phyloP scores from a whole-genome alignment of 2,888 invertebrate genomes.

The Tachina fera region DNA sequence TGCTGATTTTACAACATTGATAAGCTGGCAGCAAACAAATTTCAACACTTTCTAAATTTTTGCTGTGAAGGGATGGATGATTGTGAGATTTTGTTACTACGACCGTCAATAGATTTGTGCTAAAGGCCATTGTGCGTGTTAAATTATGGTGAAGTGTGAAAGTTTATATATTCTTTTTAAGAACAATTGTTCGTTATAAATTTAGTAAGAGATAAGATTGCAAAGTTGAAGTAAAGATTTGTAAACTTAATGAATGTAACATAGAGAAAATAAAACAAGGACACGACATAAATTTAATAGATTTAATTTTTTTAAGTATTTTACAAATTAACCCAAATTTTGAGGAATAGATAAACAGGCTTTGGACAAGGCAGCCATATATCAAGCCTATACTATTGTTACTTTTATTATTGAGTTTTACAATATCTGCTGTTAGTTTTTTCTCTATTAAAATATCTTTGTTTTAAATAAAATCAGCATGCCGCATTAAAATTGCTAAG shows the following conservation, averaged over 20 bases:
- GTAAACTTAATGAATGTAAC: conserved; percentile 43
- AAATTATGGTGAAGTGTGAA: conserved; percentile 66
- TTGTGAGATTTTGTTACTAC: conserved; percentile 1
- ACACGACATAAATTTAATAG: conserved; percentile 45
- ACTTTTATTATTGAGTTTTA: not conserved
- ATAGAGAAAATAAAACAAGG: conserved; percentile 2
- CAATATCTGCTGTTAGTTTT: not conserved
- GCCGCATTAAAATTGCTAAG: too few species aligned
- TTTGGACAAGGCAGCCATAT: not conserved
- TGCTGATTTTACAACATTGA: conserved; percentile 68
- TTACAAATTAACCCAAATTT: conserved; percentile 66
- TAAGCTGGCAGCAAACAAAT: conserved; percentile 63
- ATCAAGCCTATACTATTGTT: not conserved
- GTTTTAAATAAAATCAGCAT: too few species aligned
- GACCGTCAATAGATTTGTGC: conserved; percentile 25
- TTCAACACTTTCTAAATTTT: conserved; percentile 63
- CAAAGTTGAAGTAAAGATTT: conserved; percentile 45
- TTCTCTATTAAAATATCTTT: not conserved
- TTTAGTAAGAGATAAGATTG: conserved; percentile 64
- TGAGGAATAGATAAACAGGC: not conserved
- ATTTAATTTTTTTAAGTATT: conserved; percentile 18
- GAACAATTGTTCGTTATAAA: conserved; percentile 68
- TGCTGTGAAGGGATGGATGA: conserved; percentile 59
- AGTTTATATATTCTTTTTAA: conserved; percentile 38
- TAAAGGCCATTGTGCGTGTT: conserved; percentile 58